Evolutionary conservation across 1,140 invertebrate genomes (phyloP), one percentile per base, ranked within the genome.

Genomic region (Cydia pomonella): DNA sequence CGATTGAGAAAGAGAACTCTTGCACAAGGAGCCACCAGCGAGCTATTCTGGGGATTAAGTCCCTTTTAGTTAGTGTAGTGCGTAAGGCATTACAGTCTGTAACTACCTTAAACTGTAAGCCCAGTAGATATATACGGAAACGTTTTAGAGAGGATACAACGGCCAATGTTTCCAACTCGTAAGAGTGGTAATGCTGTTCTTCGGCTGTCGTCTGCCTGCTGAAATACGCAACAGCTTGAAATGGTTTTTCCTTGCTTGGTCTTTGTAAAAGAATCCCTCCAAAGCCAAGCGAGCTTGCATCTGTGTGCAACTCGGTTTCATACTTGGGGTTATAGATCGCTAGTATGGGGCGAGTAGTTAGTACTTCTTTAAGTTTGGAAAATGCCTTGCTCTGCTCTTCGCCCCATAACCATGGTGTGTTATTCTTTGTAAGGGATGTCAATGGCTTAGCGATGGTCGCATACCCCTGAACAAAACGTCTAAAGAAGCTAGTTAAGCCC

Each of bases 1-100:
- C 71, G 16, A 86, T 73, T 7, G 66, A 29, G 71, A 80, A 84
- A 73, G 78, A n/a, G 41, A 73, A 84, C 16, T 86, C 80, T 73
- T 82, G 74, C 9, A 85, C 33, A 4, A 27, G 13, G 5, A 82
- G 47, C 21, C 47, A 64, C 82, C n/a, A n/a, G n/a, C n/a, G n/a
- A n/a, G n/a, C n/a, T n/a, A n/a, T n/a, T n/a, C n/a, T n/a, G n/a
- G n/a, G n/a, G n/a, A n/a, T n/a, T n/a, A n/a, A n/a, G 29, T 53
- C 21, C 21, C 27, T 73, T 77, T 53, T 80, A 53, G 66, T 71
- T n/a, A 33, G 13, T n/a, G 66, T 71, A 1, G 16, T 9, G 1
- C 66, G 80, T 0, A 91, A 73, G 0, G 83, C 86, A 18, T 82
- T 82, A 62, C 87, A 92, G 77, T 90, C 89, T 0, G 86, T 89